These are phyloP conservation scores for Antechinus flavipes DNA, from an alignment of 2,113 vertebrate genomes.

Conservation along the genomic window DNA sequence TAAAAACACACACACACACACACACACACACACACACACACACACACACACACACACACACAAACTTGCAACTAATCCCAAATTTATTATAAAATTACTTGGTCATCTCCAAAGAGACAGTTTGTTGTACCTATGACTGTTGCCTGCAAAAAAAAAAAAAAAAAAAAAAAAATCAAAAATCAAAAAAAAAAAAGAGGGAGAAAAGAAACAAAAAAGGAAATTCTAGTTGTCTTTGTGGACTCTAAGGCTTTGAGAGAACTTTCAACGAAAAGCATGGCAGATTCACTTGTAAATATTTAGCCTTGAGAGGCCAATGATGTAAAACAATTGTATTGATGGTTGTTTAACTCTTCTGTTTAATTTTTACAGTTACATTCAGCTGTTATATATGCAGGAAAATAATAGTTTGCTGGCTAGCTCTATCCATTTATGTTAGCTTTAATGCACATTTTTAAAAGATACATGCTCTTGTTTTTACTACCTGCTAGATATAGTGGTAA, in stretches of 20 bases:
- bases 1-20: constrained; percentile 37
- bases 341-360: constrained; percentile 90
- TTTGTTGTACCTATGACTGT: constrained; percentile 92
- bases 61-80: constrained; percentile 77
- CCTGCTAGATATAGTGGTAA: constrained; percentile 92
- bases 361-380: constrained; percentile 94
- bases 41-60: neutral
- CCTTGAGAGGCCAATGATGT: constrained; percentile 96
- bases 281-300: constrained; percentile 98
- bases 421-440: constrained; percentile 95
- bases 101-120: constrained; percentile 92
- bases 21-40: too few relatives aligned
- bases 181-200: constrained; percentile 62
- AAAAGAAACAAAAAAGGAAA: constrained; percentile 79
- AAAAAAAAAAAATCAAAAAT: constrained; percentile 63
- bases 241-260: constrained; percentile 94
- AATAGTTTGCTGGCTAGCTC: constrained; percentile 95
- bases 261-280: constrained; percentile 95
- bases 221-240: constrained; percentile 97
- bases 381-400: constrained; percentile 92
- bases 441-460: constrained; percentile 91
- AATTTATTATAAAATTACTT: constrained; percentile 83
- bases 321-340: constrained; percentile 98
- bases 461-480: constrained; percentile 96
- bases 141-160: constrained; percentile 87